These are phyloP conservation scores for Trinorchestia longiramus DNA, from an alignment of 1,140 invertebrate genomes.

Conservation along the genomic window DNA sequence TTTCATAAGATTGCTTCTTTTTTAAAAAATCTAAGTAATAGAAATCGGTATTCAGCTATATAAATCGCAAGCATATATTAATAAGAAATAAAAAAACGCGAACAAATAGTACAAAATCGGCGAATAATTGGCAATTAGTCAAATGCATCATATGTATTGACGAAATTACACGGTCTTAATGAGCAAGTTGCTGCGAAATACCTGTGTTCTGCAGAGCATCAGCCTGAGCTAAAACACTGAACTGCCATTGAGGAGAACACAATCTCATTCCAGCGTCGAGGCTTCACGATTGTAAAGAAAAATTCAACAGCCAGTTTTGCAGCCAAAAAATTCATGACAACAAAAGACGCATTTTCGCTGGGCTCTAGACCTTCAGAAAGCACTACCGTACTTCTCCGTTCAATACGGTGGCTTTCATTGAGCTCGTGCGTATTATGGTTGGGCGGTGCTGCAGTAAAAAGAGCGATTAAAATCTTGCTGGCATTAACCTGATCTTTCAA, in stretches of 20 bases:
- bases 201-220: neutral
- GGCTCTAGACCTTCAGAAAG: neutral
- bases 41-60: no score
- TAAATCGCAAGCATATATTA: no score
- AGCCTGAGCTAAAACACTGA: neutral
- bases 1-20: no score
- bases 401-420: neutral
- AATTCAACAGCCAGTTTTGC: neutral
- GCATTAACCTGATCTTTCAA: slow-evolving; percentile 16
- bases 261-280: neutral
- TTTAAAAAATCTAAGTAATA: no score
- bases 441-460: slow-evolving; percentile 1
- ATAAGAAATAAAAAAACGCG: no score
- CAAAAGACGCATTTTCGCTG: neutral
- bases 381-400: neutral
- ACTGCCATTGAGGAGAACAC: neutral
- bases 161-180: neutral
- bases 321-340: neutral
- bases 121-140: no score
- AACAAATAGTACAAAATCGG: no score
- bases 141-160: no score
- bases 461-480: slow-evolving; percentile 1
- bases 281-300: neutral
- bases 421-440: slow-evolving; percentile 16
- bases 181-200: neutral